Conservation (phyloP, 2,113 vertebrate genomes). For the Salvelinus fontinalis region DNA sequence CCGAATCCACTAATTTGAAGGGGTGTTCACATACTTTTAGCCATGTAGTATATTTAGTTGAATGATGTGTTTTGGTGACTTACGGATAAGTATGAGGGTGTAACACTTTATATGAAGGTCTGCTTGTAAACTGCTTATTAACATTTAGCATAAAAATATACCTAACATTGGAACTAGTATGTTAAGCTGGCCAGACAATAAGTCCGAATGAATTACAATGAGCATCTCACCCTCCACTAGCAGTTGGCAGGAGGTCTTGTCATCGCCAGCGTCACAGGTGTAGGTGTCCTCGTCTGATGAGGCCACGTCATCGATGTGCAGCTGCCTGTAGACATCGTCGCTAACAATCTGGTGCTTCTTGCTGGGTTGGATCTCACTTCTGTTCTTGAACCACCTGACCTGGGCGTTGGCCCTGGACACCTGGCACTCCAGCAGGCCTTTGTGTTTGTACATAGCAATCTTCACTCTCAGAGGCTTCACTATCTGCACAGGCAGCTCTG, state of each 20-base stretch:
- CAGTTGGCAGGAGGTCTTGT: slow-evolving; percentile 87
- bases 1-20: too few species aligned
- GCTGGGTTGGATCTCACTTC: slow-evolving; percentile 69
- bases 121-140: too few species aligned
- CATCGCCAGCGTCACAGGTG: slow-evolving; percentile 88
- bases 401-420: slow-evolving; percentile 85
- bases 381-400: slow-evolving; percentile 87
- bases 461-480: slow-evolving; percentile 88
- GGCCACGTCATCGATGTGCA: slow-evolving; percentile 83
- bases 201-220: not conserved
- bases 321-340: slow-evolving; percentile 86
- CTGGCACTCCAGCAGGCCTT: slow-evolving; percentile 90
- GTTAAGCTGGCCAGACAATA: not conserved
- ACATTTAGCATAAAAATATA: too few species aligned
- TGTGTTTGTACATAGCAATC: slow-evolving; percentile 88
- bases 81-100: too few species aligned
- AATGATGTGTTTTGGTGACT: too few species aligned
- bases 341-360: slow-evolving; percentile 85
- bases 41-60: too few species aligned
- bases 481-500: slow-evolving; percentile 90
- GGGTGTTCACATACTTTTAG: too few species aligned
- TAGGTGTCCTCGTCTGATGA: slow-evolving; percentile 90
- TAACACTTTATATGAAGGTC: too few species aligned
- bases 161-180: too few species aligned
- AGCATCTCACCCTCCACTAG: slow-evolving; percentile 87